phyloP scores from a whole-genome alignment of 2,797 vertebrate species.

The Lutra lutra region DNA sequence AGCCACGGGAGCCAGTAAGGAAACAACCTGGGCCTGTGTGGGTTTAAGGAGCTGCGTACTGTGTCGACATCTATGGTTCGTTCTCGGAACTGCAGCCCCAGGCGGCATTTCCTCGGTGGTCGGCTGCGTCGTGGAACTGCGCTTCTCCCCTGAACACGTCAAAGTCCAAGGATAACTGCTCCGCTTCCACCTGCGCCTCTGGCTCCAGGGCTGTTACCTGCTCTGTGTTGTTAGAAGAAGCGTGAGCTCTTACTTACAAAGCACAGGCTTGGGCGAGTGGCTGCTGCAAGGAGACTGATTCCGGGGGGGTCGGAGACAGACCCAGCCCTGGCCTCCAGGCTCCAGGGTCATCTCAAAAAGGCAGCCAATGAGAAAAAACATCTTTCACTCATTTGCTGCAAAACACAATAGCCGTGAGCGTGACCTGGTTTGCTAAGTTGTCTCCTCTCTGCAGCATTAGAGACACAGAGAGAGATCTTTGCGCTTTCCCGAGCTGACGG shows the following conservation, averaged over 20 bases:
- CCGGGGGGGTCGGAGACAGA: background rate
- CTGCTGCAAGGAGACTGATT: accelerated
- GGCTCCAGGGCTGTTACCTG: background rate
- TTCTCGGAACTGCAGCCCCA: constrained; percentile 33
- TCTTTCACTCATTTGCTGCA: background rate
- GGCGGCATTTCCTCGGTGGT: accelerated
- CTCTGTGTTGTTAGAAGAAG: background rate
- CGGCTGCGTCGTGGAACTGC: accelerated
- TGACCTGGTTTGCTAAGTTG: background rate
- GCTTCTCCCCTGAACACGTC: too few relatives aligned
- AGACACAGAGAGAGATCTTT: background rate
- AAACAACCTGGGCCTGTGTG: accelerated
- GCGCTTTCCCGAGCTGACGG: background rate
- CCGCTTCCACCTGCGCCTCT: background rate
- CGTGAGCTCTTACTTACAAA: background rate
- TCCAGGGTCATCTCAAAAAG: background rate
- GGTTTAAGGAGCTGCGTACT: constrained; percentile 11
- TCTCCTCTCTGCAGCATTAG: background rate
- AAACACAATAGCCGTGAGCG: background rate
- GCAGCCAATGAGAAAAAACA: background rate
- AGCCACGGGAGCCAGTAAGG: background rate
- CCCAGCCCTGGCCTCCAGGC: background rate
- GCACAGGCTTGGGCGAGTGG: too few relatives aligned
- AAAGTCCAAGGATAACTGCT: background rate
- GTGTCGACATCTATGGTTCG: constrained; percentile 53